phyloP scores from a whole-genome alignment of 2,797 vertebrate species.

The Cephalopachus bancanus region DNA sequence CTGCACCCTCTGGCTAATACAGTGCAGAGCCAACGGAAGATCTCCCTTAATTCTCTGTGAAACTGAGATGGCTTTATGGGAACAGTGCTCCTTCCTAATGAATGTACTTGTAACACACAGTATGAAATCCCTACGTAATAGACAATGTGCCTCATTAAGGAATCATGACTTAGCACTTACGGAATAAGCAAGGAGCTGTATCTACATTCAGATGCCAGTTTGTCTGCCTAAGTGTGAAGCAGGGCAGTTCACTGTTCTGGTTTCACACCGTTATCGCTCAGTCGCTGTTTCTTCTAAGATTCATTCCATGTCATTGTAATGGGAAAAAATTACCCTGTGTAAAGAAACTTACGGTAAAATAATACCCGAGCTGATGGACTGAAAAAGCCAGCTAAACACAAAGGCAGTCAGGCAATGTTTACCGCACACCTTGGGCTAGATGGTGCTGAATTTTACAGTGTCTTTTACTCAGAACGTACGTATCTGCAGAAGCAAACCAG shows the following conservation, averaged over 20 bases:
- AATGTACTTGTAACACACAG: conserved; percentile 13
- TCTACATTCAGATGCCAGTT: neutral
- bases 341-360: neutral
- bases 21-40: neutral
- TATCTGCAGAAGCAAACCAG: neutral
- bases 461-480: neutral
- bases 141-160: conserved; percentile 12
- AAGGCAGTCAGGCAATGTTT: no score
- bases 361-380: neutral
- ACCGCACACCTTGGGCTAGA: neutral
- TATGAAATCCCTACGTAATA: neutral
- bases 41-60: neutral
- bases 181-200: neutral
- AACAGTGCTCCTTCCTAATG: neutral
- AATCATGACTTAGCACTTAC: neutral
- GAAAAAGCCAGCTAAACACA: neutral
- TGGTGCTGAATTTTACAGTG: neutral
- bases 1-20: neutral
- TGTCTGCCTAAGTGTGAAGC: neutral
- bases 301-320: neutral
- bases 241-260: neutral
- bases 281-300: conserved; percentile 10
- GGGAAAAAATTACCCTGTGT: neutral
- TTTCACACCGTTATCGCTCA: neutral
- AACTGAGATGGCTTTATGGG: neutral